These are phyloP conservation scores for Merodon equestris DNA, from an alignment of 2,888 invertebrate genomes.

Conservation along the genomic window DNA sequence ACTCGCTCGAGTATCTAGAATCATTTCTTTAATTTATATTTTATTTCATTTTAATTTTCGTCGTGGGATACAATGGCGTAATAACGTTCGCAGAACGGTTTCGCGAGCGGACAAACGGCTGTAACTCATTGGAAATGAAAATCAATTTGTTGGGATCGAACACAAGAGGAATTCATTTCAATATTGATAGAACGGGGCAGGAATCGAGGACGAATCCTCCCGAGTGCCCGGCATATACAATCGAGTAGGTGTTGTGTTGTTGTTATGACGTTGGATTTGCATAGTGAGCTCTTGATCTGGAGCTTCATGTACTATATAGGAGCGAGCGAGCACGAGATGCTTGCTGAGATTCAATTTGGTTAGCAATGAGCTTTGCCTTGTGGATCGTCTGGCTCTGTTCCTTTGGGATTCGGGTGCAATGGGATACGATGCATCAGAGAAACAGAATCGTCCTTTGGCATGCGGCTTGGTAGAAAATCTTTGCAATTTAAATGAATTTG, in stretches of 20 bases:
- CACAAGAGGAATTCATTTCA: constrained; percentile 49
- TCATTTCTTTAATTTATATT: constrained; percentile 61
- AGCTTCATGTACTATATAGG: too few species aligned
- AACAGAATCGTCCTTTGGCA: constrained; percentile 51
- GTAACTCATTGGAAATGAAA: constrained; percentile 60
- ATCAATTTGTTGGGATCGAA: constrained; percentile 60
- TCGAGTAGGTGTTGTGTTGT: background rate
- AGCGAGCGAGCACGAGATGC: too few species aligned
- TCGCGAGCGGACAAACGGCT: constrained; percentile 12
- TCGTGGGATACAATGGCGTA: constrained; percentile 20
- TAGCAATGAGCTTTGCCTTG: constrained; percentile 57
- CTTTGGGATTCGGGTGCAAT: constrained; percentile 10
- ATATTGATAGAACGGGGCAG: constrained; percentile 17
- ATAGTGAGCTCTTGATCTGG: constrained; percentile 12
- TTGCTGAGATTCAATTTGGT: constrained; percentile 62
- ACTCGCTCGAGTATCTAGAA: constrained; percentile 36
- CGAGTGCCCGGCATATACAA: constrained; percentile 27
- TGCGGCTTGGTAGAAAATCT: constrained; percentile 53
- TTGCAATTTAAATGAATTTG: constrained; percentile 66
- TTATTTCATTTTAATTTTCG: constrained; percentile 54
- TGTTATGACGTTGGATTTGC: constrained; percentile 56
- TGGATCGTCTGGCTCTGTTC: constrained; percentile 30
- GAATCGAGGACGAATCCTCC: constrained; percentile 34
- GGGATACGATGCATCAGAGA: background rate
- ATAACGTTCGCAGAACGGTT: constrained; percentile 38